Base-by-base conservation (phyloP, 2,113 vertebrate species). In the Otocyon megalotis region DNA sequence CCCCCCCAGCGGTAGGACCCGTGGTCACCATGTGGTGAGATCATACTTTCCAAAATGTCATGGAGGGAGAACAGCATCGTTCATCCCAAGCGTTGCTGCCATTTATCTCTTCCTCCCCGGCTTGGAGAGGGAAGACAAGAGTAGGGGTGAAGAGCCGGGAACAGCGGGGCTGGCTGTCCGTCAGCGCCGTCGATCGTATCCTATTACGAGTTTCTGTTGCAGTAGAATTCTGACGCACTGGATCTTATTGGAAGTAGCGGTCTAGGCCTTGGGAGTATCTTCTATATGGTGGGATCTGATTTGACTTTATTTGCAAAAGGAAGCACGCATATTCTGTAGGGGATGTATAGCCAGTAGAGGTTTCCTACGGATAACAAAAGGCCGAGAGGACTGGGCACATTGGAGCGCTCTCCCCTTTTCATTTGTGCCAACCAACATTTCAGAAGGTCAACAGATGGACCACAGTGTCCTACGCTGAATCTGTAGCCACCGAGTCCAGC, bases 101-200 rank as follows among this genome's bases (percentile, higher is more conserved):
- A 0, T 32, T 20, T n/a, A 15, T 30, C 30, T 24, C 30, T 88
- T 60, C 67, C 43, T 56, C 15, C 5, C 4, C 6, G 50, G 43
- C 74, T 10, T 35, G 20, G 32, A 65, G n/a, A 71, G 62, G 14
- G n/a, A 15, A 94, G 71, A 48, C 12, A 0, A 22, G 54, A 22
- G 53, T 2, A 0, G 90, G 54, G 67, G 14, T 11, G 37, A 3
- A 2, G 43, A n/a, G 43, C 60, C 10, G 5, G 85, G 37, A 53
- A 43, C 37, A 7, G 1, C 37, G 48, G 17, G 13, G 8, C 0
- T 7, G 7, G 37, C 63, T 37, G 2, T 30, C 72, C 1, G 0
- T 58, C 85, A 12, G 35, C 11, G 3, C 8, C 3, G 43, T 15
- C 20, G 35, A 24, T 32, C 54, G 11, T 1, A 63, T 22, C 60